phyloP scores from a whole-genome alignment of 2,797 vertebrate species.

The Lepus oiostolus region DNA sequence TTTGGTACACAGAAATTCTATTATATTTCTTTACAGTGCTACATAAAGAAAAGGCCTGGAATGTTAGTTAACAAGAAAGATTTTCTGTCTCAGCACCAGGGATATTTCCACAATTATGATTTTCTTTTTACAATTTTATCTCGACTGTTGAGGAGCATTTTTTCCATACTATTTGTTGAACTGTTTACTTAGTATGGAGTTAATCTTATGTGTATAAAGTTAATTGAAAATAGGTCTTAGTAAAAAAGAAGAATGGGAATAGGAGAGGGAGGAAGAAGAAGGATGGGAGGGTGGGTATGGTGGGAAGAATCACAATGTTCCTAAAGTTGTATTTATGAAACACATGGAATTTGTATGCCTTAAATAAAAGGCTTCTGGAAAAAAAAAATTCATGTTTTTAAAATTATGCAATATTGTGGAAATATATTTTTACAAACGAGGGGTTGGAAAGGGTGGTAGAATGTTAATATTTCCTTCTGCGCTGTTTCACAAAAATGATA shows the following conservation, averaged over 20 bases:
- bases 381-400: not conserved
- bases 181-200: too few species aligned
- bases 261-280: too few species aligned
- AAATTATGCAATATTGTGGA: slow-evolving; percentile 38
- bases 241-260: too few species aligned
- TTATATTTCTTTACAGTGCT: slow-evolving; percentile 1
- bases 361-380: too few species aligned
- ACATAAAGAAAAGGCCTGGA: not conserved
- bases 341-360: too few species aligned
- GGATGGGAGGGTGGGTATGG: too few species aligned
- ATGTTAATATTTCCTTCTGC: slow-evolving; percentile 73
- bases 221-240: too few species aligned
- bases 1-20: not conserved
- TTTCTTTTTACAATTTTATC: not conserved
- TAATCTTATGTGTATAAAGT: too few species aligned
- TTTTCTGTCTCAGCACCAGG: not conserved
- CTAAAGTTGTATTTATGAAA: too few species aligned
- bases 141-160: too few species aligned
- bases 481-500: slow-evolving; percentile 69
- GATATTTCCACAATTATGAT: not conserved
- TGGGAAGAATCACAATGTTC: too few species aligned
- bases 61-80: slow-evolving; percentile 29
- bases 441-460: not conserved
- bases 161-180: too few species aligned
- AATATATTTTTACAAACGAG: not conserved